These are phyloP conservation scores for Merodon equestris DNA, from an alignment of 2,888 invertebrate species.

Conservation along the genomic window DNA sequence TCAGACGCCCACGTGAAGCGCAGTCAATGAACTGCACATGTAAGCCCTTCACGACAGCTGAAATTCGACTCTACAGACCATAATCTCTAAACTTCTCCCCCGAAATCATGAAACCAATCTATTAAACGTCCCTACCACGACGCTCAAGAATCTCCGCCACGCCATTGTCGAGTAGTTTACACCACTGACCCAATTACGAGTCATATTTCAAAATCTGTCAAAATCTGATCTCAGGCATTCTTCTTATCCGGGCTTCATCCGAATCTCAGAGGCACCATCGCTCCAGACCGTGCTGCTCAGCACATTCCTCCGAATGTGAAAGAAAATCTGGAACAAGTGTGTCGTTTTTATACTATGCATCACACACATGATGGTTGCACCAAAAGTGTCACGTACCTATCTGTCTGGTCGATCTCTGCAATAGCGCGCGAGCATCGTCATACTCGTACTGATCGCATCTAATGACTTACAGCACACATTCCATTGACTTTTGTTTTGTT, in stretches of 20 bases:
- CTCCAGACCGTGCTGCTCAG: conserved; percentile 18
- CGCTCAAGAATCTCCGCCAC: too few relatives aligned
- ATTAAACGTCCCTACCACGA: too few relatives aligned
- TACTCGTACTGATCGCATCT: conserved; percentile 1
- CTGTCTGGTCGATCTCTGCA: conserved; percentile 26
- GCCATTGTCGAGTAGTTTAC: too few relatives aligned
- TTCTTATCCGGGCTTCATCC: too few relatives aligned
- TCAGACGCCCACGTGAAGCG: too few relatives aligned
- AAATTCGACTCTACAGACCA: too few relatives aligned
- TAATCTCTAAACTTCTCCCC: too few relatives aligned
- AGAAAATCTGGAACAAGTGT: conserved; percentile 30
- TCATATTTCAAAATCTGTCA: background rate
- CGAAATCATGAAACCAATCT: too few relatives aligned
- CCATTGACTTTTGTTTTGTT: conserved; percentile 4
- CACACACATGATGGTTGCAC: background rate
- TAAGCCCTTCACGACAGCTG: too few relatives aligned
- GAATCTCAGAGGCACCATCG: background rate
- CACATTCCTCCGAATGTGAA: background rate
- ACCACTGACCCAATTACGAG: background rate
- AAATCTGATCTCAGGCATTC: background rate
- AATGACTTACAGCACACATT: conserved; percentile 14
- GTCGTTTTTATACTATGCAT: too few relatives aligned
- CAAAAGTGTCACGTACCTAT: conserved; percentile 24
- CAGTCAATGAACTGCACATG: too few relatives aligned
- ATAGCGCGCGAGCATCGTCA: background rate